A percentile compares a stretch with the other conserved stretches of the same genome.
Evolutionary conservation across 2,113 vertebrate genomes (phyloP).

Genomic region (Erythrolamprus reginae): DNA sequence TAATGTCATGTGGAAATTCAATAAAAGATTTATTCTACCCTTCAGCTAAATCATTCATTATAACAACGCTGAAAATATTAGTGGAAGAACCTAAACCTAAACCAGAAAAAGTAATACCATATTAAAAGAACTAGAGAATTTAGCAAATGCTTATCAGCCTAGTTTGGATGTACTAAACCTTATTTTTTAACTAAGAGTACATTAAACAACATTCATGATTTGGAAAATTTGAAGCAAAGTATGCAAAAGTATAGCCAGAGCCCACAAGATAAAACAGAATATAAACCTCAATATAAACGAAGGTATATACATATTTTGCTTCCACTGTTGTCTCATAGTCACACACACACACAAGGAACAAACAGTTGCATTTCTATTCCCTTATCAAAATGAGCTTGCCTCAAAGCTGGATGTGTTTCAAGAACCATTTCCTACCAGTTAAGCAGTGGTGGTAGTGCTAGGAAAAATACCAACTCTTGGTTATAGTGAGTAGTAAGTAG

Average conservation of each 20-base stretch:
- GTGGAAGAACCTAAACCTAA: neutral
- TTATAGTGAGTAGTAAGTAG: neutral
- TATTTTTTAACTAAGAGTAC: neutral
- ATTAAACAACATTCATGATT: neutral
- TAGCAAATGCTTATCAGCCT: neutral
- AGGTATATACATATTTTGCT: neutral
- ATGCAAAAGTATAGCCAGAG: neutral
- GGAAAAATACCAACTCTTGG: neutral
- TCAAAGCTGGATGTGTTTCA: neutral
- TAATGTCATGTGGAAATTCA: neutral
- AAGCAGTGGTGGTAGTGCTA: neutral
- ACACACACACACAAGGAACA: neutral
- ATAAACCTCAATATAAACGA: neutral
- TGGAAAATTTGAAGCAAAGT: neutral
- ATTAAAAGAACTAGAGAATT: neutral
- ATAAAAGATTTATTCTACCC: neutral
- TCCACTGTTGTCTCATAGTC: neutral
- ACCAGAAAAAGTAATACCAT: neutral
- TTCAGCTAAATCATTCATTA: neutral
- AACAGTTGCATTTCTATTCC: neutral
- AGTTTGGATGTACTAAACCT: neutral
- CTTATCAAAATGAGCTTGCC: neutral
- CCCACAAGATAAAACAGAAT: neutral
- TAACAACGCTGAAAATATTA: neutral
- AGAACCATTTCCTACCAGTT: neutral